Evolutionary conservation across 1,140 invertebrate genomes (phyloP).

Genomic region (Listronotus bonariensis): DNA sequence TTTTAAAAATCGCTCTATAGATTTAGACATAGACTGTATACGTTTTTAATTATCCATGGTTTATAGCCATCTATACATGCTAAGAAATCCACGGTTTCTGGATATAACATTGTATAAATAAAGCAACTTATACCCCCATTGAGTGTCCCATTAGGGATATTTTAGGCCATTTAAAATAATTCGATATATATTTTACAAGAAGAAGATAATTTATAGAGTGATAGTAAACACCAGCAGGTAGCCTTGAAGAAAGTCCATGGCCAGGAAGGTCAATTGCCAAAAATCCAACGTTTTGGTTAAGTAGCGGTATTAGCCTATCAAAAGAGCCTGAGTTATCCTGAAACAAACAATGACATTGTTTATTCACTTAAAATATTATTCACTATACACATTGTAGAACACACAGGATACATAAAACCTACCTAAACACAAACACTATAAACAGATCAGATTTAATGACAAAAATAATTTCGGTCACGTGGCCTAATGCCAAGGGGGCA

Average conservation of each 20-base stretch:
- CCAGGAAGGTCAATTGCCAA: constrained; percentile 73
- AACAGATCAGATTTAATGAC: too few relatives aligned
- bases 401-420: too few relatives aligned
- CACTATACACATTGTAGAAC: too few relatives aligned
- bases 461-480: too few relatives aligned
- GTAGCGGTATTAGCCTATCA: constrained; percentile 67
- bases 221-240: constrained; percentile 67
- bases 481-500: too few relatives aligned
- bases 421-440: too few relatives aligned
- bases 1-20: constrained; percentile 58
- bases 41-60: constrained; percentile 46
- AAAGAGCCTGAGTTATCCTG: constrained; percentile 76
- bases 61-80: constrained; percentile 66
- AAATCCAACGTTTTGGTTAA: constrained; percentile 64
- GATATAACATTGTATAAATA: constrained; percentile 63
- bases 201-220: constrained; percentile 62
- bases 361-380: too few relatives aligned
- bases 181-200: constrained; percentile 62
- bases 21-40: constrained; percentile 47
- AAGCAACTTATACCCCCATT: constrained; percentile 63
- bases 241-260: constrained; percentile 72
- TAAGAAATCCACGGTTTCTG: constrained; percentile 64
- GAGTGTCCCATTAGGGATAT: constrained; percentile 73
- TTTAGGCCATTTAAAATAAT: constrained; percentile 71
- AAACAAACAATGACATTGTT: constrained; percentile 7